Percentiles rank a stretch among this genome's conserved stretches.
These are phyloP conservation scores for Drosophila cracens DNA, from an alignment of 2,888 invertebrate genomes.

Conservation along the genomic window DNA sequence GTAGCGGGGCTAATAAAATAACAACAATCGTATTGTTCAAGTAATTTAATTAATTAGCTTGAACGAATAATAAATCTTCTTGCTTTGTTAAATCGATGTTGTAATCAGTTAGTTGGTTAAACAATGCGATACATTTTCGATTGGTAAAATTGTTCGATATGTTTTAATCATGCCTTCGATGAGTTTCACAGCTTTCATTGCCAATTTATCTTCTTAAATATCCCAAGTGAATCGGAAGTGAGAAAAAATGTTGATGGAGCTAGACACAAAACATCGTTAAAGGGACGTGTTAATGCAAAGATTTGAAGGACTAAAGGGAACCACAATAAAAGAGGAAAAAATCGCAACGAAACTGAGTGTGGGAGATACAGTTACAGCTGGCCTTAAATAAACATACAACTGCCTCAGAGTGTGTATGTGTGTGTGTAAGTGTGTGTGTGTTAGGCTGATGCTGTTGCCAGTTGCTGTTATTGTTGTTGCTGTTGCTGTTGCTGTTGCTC, in stretches of 20 bases:
- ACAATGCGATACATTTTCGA: not conserved
- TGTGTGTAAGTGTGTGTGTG: constrained; percentile 2
- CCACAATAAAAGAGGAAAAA: not conserved
- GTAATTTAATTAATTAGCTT: not conserved
- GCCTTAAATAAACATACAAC: constrained; percentile 21
- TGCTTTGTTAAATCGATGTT: not conserved
- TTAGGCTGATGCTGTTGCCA: constrained; percentile 7
- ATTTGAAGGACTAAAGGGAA: constrained; percentile 8
- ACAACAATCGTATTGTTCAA: not conserved
- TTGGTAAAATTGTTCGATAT: constrained; percentile 2
- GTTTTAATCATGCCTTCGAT: not conserved
- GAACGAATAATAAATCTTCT: not conserved
- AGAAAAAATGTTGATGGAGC: constrained; percentile 9
- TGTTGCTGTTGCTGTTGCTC: not conserved
- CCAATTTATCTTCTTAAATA: constrained; percentile 40
- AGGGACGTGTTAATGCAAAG: constrained; percentile 34
- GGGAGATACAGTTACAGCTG: not conserved
- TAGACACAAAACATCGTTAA: constrained; percentile 39
- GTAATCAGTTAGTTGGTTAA: not conserved
- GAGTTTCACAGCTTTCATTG: not conserved
- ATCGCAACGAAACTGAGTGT: constrained; percentile 1
- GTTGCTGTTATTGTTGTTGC: not conserved
- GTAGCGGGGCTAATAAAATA: not conserved
- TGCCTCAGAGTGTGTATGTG: not conserved
- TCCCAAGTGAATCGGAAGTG: not conserved